Evolutionary conservation across 2,797 vertebrate genomes (phyloP), one percentile per base, ranked within the genome.

Genomic region (Notoglanidium macrostoma): DNA sequence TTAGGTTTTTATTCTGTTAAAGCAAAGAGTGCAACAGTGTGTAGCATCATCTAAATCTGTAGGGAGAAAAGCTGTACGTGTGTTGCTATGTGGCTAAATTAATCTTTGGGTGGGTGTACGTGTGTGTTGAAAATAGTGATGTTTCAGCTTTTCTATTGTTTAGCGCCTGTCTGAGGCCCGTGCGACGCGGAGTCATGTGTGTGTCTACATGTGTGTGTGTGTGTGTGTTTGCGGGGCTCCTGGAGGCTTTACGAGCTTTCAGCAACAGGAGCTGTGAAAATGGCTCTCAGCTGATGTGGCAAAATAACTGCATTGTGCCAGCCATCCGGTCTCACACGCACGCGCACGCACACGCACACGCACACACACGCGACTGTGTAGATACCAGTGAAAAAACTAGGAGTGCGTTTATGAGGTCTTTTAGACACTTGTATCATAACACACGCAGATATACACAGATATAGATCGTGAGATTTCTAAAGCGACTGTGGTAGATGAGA

Each of bases 221-320:
- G 68, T 85, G 82, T 85, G 84, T 85, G 76, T 87, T 83, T 55
- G 44, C 32, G 55, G 87, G 65, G 82, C 57, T 87, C 76, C 86
- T 85, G 74, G 87, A 87, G 86, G 83, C 73, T 94, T 95, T 95
- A 94, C 44, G 92, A 95, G 94, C 92, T 10, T 49, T 49, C 46
- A 49, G 46, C 46, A 49, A 49, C 92, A 94, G 94, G 92, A 95
- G 95, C 94, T 92, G 93, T 92, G 90, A 94, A 94, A 91, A 93
- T 92, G 92, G 90, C 90, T 94, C 94, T 94, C 90, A 93, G 94
- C 93, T 94, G 94, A 95, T 94, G 94, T 95, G 92, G 94, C 92
- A 92, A 92, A 93, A 94, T 86, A 89, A 85, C 86, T 88, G 77
- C 63, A 86, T 61, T 85, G 73, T 85, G 46, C 61, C 79, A 84